Evolutionary conservation across 2,797 vertebrate genomes (phyloP), one percentile per base, ranked within the genome.

Genomic region (Coreius guichenoti): DNA sequence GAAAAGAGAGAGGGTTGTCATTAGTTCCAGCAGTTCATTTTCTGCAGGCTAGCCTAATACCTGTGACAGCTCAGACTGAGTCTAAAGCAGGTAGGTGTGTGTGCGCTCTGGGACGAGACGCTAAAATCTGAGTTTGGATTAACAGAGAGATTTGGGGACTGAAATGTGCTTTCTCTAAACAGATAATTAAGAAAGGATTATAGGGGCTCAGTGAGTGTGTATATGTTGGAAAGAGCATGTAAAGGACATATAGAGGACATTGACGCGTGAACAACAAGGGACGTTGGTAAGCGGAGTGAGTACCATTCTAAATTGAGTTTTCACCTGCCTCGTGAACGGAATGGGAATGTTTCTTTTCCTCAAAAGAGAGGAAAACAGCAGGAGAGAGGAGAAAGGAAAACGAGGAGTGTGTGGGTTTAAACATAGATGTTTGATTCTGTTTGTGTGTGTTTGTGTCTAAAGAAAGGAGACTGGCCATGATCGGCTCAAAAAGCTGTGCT

Each of bases 1-100:
- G 58, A 54, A 76, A 88, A 82, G 39, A 87, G 78, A 82, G 88
- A 81, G 83, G 90, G 90, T 87, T 80, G 91, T 93, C 92, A 94
- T 95, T 95, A 95, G 94, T 94, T 94, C 93, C 93, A 93, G 89
- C 91, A 92, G 90, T 93, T 94, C 87, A 91, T 93, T 93, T 84
- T 92, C 90, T 90, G 92, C 90, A 90, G 89, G 89, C 86, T 43
- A 51, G 79, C 3, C 65, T 93, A 93, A 93, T 94, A 94, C 92
- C 92, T 93, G 89, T 43, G 39, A 88, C 77, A 86, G 61, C 89
- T 91, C 90, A 80, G 88, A 88, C 87, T 93, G 93, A 92, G 94
- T 94, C 90, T 93, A 92, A 94, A 94, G 89, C 88, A 94, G 92
- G 87, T 67, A 73, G 86, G 75, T 87, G 86, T 91, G 87, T 90